Percentiles rank a stretch among this genome's conserved stretches.
These are phyloP conservation scores for Phyllostomus discolor DNA, from an alignment of 2,113 vertebrate species.

Conservation along the genomic window DNA sequence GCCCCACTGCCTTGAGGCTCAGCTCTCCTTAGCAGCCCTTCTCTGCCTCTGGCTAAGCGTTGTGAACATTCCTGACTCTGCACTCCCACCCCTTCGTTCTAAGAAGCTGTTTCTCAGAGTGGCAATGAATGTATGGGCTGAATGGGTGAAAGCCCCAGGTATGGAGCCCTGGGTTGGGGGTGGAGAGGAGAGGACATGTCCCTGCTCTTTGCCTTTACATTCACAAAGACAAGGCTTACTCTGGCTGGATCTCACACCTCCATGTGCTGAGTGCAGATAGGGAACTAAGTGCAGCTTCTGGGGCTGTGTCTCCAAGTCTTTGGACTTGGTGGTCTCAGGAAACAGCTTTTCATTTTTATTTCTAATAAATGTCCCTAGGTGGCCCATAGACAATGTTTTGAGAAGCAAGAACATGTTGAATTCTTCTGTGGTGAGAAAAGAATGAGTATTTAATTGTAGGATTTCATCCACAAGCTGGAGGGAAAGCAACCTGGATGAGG, in stretches of 20 bases:
- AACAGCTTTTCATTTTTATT: not conserved
- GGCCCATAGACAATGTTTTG: not conserved
- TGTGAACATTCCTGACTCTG: not conserved
- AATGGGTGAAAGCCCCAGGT: not conserved
- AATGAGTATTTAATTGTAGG: not conserved
- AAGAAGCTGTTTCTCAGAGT: not conserved
- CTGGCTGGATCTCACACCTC: not conserved
- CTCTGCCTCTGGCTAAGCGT: too few relatives aligned
- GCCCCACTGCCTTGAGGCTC: not conserved
- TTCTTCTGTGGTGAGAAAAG: not conserved
- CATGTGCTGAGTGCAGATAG: too few relatives aligned
- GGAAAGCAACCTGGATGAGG: not conserved
- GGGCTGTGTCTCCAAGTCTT: not conserved
- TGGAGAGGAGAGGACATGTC: not conserved
- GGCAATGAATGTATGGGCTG: too few relatives aligned
- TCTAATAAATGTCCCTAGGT: not conserved
- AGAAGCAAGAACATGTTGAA: not conserved
- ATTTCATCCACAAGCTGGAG: not conserved
- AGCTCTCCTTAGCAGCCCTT: not conserved
- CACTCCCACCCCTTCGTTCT: not conserved
- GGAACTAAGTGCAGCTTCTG: not conserved
- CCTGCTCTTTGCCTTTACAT: not conserved
- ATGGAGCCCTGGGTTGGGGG: accelerated
- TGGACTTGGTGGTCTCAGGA: not conserved
- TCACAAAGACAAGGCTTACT: not conserved